phyloP scores from a whole-genome alignment of 2,888 invertebrate genomes.

The Orchesellides sinensis region DNA sequence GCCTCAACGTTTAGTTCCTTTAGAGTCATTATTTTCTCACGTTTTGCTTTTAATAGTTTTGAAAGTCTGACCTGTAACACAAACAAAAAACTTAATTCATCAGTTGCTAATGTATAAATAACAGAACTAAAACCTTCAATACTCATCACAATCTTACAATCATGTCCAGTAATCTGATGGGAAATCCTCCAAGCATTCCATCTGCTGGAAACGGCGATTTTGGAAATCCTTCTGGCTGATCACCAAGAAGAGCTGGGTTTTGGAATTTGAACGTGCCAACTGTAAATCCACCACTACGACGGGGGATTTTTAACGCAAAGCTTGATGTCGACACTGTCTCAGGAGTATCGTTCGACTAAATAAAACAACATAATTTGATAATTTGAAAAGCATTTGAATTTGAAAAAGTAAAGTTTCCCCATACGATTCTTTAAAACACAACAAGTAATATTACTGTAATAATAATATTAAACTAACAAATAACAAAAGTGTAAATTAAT shows the following conservation, averaged over 20 bases:
- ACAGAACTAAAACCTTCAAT: conserved; percentile 38
- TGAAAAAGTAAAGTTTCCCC: no score
- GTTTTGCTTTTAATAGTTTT: conserved; percentile 90
- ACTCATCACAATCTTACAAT: conserved; percentile 79
- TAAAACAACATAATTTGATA: conserved; percentile 10
- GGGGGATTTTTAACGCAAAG: conserved; percentile 88
- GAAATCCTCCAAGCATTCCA: conserved; percentile 87
- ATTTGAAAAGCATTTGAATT: no score
- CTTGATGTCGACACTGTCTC: conserved; percentile 93
- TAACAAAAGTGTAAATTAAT: not conserved
- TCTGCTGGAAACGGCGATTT: conserved; percentile 76
- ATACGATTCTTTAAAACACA: not conserved
- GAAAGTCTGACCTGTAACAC: conserved; percentile 88
- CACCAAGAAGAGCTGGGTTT: conserved; percentile 77
- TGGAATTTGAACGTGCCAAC: conserved; percentile 75
- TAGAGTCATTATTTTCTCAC: conserved; percentile 86
- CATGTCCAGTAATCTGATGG: conserved; percentile 89
- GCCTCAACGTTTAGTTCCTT: conserved; percentile 94
- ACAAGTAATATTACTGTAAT: not conserved
- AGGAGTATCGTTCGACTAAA: conserved; percentile 89
- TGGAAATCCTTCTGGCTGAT: conserved; percentile 77
- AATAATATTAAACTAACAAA: not conserved
- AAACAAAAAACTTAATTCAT: no score
- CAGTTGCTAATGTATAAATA: not conserved
- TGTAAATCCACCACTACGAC: conserved; percentile 79